Evolutionary conservation across 1,140 invertebrate species (phyloP).

Genomic region (Adelges cooleyi): DNA sequence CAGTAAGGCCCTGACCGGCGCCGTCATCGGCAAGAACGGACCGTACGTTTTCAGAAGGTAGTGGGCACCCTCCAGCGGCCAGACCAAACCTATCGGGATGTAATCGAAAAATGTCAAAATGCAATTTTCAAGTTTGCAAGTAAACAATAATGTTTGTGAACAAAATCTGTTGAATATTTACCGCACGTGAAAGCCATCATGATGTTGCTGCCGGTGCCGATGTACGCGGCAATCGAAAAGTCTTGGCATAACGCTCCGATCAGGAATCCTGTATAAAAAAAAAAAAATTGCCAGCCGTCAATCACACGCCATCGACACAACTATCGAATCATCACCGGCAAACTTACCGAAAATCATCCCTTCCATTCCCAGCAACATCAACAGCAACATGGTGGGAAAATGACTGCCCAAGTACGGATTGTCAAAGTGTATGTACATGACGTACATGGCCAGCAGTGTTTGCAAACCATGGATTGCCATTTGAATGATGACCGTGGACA

Average conservation of each 20-base stretch:
- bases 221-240: conserved; percentile 26
- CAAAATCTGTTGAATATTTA: neutral
- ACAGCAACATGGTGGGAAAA: conserved; percentile 40
- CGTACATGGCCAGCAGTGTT: conserved; percentile 54
- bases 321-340: conserved; percentile 9
- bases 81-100: conserved; percentile 33
- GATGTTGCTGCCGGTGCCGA: conserved; percentile 30
- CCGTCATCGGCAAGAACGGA: conserved; percentile 31
- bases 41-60: conserved; percentile 26
- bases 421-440: conserved; percentile 50
- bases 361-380: conserved; percentile 44
- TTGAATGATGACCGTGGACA: conserved; percentile 73
- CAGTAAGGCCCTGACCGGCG: conserved; percentile 30
- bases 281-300: neutral
- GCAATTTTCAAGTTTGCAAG: neutral
- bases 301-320: neutral
- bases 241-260: conserved; percentile 28
- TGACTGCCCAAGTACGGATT: conserved; percentile 43
- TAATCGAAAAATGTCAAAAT: neutral
- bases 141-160: neutral
- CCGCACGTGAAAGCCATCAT: conserved; percentile 29
- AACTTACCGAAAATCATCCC: conserved; percentile 46
- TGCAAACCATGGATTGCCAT: conserved; percentile 76
- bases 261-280: conserved; percentile 27
- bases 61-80: conserved; percentile 32